These are phyloP conservation scores for Stenodera caucasica DNA, from an alignment of 2,888 invertebrate genomes.

Conservation along the genomic window DNA sequence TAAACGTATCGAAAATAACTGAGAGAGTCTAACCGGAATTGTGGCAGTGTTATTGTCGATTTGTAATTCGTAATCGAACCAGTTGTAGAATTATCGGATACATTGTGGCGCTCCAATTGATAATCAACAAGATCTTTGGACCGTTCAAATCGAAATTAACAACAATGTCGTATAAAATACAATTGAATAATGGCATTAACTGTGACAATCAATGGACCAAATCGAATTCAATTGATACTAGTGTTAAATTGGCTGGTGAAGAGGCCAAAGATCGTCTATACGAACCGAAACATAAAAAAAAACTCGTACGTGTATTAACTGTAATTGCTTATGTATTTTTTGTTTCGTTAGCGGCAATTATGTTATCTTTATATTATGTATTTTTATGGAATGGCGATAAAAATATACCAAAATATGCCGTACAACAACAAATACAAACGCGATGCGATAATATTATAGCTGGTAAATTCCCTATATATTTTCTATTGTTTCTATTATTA, in stretches of 20 bases:
- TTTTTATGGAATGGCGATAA: constrained; percentile 87
- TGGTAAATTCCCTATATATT: too few relatives aligned
- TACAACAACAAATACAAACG: constrained; percentile 9
- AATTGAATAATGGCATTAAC: constrained; percentile 60
- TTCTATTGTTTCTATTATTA: too few relatives aligned
- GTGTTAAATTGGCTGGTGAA: constrained; percentile 68
- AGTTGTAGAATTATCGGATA: neutral
- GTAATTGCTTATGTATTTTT: constrained; percentile 93
- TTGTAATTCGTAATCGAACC: neutral
- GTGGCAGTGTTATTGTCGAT: neutral
- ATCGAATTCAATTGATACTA: constrained; percentile 56
- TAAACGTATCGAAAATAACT: constrained; percentile 26
- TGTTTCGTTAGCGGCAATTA: constrained; percentile 91
- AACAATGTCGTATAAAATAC: constrained; percentile 64
- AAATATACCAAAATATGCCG: constrained; percentile 34
- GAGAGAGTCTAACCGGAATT: neutral
- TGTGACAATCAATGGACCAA: constrained; percentile 46
- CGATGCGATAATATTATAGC: constrained; percentile 41
- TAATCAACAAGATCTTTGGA: constrained; percentile 26
- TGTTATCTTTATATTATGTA: constrained; percentile 91
- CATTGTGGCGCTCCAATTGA: constrained; percentile 38
- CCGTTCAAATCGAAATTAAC: constrained; percentile 56
- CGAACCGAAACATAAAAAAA: constrained; percentile 83
- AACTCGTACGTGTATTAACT: constrained; percentile 86
- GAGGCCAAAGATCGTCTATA: constrained; percentile 71